Evolutionary conservation across 1,140 invertebrate genomes (phyloP).

Genomic region (Luehdorfia chinensis): DNA sequence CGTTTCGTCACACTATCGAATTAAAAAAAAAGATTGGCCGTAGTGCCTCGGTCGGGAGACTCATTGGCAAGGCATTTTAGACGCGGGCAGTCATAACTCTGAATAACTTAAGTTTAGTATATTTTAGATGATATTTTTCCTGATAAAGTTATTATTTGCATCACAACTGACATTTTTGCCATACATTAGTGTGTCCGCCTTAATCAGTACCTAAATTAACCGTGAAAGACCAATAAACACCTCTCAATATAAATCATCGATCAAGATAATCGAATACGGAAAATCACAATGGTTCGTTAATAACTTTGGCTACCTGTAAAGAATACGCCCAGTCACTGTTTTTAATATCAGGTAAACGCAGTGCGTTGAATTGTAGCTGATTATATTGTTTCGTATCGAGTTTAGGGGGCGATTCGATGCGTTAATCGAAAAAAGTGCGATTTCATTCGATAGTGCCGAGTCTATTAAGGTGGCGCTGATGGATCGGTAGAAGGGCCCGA

Average conservation of each 20-base stretch:
- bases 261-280: conserved; percentile 63
- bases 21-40: too few species aligned
- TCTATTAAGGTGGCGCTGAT: conserved; percentile 56
- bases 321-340: conserved; percentile 62
- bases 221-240: conserved; percentile 46
- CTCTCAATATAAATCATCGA: conserved; percentile 49
- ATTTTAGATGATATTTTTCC: too few species aligned
- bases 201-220: conserved; percentile 33
- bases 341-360: conserved; percentile 61
- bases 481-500: conserved; percentile 34
- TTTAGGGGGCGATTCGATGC: conserved; percentile 58
- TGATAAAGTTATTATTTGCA: too few species aligned
- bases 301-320: conserved; percentile 42
- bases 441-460: conserved; percentile 50
- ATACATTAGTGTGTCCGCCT: too few species aligned
- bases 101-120: too few species aligned
- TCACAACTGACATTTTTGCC: too few species aligned
- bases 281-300: conserved; percentile 72
- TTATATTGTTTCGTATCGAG: conserved; percentile 67
- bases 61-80: too few species aligned
- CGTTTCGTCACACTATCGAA: too few species aligned
- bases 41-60: too few species aligned
- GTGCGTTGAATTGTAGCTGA: conserved; percentile 64
- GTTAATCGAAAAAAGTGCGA: conserved; percentile 66
- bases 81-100: too few species aligned